A percentile compares a stretch with the other conserved stretches of the same genome.
Conservation (phyloP, 2,797 vertebrate species). For the Girardinus metallicus region DNA sequence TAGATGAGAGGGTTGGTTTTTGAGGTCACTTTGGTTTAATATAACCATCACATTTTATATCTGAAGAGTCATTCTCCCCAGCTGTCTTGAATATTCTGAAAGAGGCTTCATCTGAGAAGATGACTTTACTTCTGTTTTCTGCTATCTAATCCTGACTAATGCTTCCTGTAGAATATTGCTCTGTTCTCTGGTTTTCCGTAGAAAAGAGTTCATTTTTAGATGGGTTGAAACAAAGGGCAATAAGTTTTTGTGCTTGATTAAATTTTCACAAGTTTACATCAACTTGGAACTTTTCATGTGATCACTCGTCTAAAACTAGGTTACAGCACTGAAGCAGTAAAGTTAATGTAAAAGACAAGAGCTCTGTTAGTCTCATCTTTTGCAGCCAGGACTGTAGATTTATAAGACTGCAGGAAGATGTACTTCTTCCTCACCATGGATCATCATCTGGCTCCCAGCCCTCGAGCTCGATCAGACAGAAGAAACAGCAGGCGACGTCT, state of each 20-base stretch:
- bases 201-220: neutral
- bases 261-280: neutral
- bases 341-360: neutral
- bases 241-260: neutral
- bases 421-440: constrained; percentile 73
- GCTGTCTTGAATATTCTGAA: neutral
- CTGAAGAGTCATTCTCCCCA: neutral
- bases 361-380: neutral
- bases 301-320: no score
- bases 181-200: neutral
- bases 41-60: neutral
- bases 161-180: neutral
- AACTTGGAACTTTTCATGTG: neutral
- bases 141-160: neutral
- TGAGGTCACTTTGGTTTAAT: neutral
- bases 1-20: neutral
- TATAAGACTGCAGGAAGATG: neutral
- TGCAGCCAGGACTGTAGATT: neutral
- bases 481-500: constrained; percentile 85
- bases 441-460: constrained; percentile 87
- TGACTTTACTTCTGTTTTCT: neutral
- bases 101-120: neutral
- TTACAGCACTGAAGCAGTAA: neutral
- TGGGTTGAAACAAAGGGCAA: neutral
- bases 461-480: constrained; percentile 86